Base-by-base conservation (phyloP, 2,797 vertebrate species). In the Tiaroga cobitis region DNA sequence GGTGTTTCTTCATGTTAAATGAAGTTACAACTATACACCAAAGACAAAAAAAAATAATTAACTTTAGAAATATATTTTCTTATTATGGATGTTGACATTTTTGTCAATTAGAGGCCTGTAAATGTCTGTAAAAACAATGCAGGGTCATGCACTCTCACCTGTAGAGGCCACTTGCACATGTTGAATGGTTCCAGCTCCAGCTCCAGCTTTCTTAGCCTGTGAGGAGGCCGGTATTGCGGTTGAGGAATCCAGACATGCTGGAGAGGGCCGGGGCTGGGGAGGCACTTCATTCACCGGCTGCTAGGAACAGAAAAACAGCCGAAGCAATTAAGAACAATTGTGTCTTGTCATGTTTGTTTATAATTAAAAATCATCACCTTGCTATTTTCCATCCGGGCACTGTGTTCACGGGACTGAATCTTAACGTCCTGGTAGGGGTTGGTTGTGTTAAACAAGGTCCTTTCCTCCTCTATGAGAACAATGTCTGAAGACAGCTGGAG, bases 281-380 rank as follows among this genome's bases (percentile, higher is more conserved):
- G 90, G 90, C 65, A 95, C 95, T 87, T 95, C 93, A 65, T 95
- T 96, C 90, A 95, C 93, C 34, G 94, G 94, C 94, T 95, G 93
- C 93, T 93, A 90, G 93, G 70, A 63, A 89, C 79, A 90, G 39
- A 56, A 93, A 89, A 54, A 88, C 46, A 79, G 84, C 74, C 61
- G 84, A 63, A 51, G 24, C 80, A 29, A 76, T 90, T 89, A 89
- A 85, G 80, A 86, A 82, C 15, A 46, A 9, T 21, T n/a, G 1
- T 29, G 21, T 15, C 59, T 59, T 54, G 68, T 37, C 26, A 16
- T 54, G 24, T 39, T 43, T 59, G 13, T 51, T 16, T 34, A 43
- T 5, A 34, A 34, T 81, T 59, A 69, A 76, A 81, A 56, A 82
- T 76, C 32, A 85, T 93, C 93, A 96, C 95, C 95, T 96, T 96